Percentiles rank a stretch among this genome's conserved stretches.
These are phyloP conservation scores for Clitarchus hookeri DNA, from an alignment of 2,888 invertebrate genomes.

Conservation along the genomic window DNA sequence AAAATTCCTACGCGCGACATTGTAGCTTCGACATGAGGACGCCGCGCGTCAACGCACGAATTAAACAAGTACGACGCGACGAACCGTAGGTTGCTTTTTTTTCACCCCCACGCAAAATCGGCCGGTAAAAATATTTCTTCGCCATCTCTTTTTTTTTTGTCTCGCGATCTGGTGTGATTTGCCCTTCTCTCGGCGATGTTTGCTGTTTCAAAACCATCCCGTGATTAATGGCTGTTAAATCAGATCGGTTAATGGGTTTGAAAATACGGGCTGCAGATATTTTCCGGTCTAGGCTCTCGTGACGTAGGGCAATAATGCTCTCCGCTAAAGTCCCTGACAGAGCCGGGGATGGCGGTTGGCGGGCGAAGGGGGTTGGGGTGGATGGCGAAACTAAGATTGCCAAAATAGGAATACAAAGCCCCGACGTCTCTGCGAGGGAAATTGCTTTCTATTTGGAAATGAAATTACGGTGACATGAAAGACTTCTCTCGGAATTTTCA, in stretches of 20 bases:
- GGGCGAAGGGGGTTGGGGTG: neutral
- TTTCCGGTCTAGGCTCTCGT: neutral
- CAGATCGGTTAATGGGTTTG: slow-evolving; percentile 9
- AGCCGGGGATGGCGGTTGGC: neutral
- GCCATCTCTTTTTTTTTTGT: neutral
- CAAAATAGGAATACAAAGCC: neutral
- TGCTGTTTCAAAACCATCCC: slow-evolving; percentile 4
- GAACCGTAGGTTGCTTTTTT: neutral
- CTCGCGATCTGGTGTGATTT: neutral
- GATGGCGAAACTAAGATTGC: neutral
- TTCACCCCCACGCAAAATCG: neutral
- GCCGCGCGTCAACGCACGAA: neutral
- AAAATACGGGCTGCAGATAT: slow-evolving; percentile 8
- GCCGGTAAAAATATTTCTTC: neutral
- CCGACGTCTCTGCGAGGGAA: slow-evolving; percentile 1
- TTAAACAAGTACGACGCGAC: neutral
- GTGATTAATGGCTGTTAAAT: slow-evolving; percentile 14
- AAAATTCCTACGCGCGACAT: neutral
- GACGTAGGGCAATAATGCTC: neutral
- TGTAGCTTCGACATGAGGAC: neutral
- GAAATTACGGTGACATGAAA: neutral
- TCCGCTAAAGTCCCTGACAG: neutral
- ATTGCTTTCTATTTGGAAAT: slow-evolving; percentile 8
- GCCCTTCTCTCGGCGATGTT: neutral
- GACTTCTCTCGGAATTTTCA: neutral